Evolutionary conservation across 1,140 invertebrate genomes (phyloP).

Genomic region (Diabrotica virgifera): DNA sequence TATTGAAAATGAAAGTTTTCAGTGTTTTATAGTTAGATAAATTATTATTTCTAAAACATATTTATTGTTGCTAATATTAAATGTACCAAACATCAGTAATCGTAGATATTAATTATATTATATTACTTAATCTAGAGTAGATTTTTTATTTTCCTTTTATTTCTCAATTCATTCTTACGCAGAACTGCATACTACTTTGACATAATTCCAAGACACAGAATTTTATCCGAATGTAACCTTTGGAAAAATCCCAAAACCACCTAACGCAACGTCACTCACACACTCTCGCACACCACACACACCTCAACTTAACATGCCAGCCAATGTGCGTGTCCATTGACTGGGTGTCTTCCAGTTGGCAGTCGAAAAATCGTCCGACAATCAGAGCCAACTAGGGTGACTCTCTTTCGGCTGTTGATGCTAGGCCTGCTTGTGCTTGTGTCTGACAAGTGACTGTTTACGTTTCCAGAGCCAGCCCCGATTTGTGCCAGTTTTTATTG

Average conservation of each 20-base stretch:
- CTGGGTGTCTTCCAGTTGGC: constrained; percentile 21
- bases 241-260: constrained; percentile 21
- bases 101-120: too few species aligned
- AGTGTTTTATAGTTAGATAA: too few species aligned
- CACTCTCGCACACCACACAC: constrained; percentile 1
- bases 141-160: too few species aligned
- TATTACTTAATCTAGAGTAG: too few species aligned
- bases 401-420: background rate
- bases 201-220: background rate
- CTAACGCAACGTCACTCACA: constrained; percentile 10
- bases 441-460: constrained; percentile 16
- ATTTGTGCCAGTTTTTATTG: constrained; percentile 11
- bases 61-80: too few species aligned
- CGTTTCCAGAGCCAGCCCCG: constrained; percentile 17
- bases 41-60: too few species aligned
- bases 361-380: constrained; percentile 13
- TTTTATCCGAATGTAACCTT: constrained; percentile 12
- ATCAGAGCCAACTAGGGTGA: constrained; percentile 21
- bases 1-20: too few species aligned
- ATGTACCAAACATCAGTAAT: too few species aligned
- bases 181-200: background rate
- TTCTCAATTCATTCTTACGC: too few species aligned
- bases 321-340: constrained; percentile 24
- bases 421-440: too few species aligned
- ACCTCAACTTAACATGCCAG: constrained; percentile 4